Evolutionary conservation across 2,888 invertebrate genomes (phyloP).

Genomic region (Ametastegia equiseti): DNA sequence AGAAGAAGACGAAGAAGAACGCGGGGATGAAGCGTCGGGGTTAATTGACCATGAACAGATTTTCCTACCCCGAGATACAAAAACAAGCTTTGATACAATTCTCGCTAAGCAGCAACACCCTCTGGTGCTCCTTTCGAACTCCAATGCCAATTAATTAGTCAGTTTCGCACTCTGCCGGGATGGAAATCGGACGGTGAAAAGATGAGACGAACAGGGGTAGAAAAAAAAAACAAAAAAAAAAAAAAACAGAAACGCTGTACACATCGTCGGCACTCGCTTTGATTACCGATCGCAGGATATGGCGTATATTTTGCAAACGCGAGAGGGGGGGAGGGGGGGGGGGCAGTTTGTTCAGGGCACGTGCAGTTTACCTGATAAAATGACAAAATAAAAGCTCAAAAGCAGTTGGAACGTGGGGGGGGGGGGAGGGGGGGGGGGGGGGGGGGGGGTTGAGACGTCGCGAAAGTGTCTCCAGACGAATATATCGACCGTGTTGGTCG

Average conservation of each 20-base stretch:
- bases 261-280: too few species aligned
- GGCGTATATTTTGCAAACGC: too few species aligned
- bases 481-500: slow-evolving; percentile 5
- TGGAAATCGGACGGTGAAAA: background rate
- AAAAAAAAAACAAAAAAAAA: background rate
- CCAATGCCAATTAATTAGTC: slow-evolving; percentile 2
- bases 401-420: too few species aligned
- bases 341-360: too few species aligned
- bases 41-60: slow-evolving; percentile 8
- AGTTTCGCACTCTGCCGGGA: background rate
- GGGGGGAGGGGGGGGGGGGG: background rate
- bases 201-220: background rate
- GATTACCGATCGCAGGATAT: too few species aligned
- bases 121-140: background rate
- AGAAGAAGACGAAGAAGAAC: background rate
- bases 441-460: background rate
- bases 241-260: too few species aligned
- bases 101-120: background rate
- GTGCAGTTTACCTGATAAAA: background rate
- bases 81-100: background rate
- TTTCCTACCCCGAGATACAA: background rate
- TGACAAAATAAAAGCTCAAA: too few species aligned
- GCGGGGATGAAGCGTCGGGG: background rate
- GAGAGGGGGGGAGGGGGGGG: too few species aligned
- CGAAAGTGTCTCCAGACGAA: slow-evolving; percentile 22